Base-by-base conservation (phyloP, 2,797 vertebrate species). In the Capromys pilorides region DNA sequence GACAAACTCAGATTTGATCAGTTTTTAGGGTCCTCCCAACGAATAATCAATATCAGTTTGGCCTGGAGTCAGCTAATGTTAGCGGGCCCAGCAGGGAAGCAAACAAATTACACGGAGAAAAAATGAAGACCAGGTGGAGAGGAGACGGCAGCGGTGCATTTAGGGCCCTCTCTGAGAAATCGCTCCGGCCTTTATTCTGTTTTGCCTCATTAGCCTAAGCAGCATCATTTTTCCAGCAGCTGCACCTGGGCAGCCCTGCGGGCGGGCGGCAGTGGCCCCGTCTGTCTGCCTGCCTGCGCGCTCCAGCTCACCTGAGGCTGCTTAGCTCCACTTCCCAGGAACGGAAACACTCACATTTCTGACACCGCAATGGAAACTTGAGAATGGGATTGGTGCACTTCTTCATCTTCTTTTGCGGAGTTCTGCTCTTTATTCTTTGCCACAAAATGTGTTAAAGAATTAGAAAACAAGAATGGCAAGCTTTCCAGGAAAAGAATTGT, bases 141-240 rank as follows among this genome's bases (percentile, higher is more conserved):
- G 49, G 61, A 94, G 33, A 64, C 36, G 85, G 41, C 31, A 45
- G 73, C 61, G 93, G 59, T 89, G n/a, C 36, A 13, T 83, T 81
- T 75, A 82, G 66, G 66, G 79, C 13, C 16, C 22, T 93, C 36
- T 97, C 51, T 89, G 16, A 39, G 86, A 9, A 39, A 21, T 80
- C 61, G 36, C 33, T 41, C 78, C 45, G 67, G 75, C 83, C 45
- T 90, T 93, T 77, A 24, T 91, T 89, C 64, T 91, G n/a, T 79
- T 91, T 93, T 91, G 73, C 21, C 57, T 87, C 91, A 85, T 95
- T 95, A 94, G 71, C 54, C 88, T 62, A 78, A 77, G 26, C 6
- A 64, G n/a, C 24, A 57, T 81, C 54, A 59, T 61, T 67, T 93
- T 88, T 62, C 41, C 28, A 78, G 8, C 62, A 89, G 66, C 84